A percentile compares a stretch with the other conserved stretches of the same genome.
Evolutionary conservation across 2,113 vertebrate genomes (phyloP).

Genomic region (Dipodomys merriami): DNA sequence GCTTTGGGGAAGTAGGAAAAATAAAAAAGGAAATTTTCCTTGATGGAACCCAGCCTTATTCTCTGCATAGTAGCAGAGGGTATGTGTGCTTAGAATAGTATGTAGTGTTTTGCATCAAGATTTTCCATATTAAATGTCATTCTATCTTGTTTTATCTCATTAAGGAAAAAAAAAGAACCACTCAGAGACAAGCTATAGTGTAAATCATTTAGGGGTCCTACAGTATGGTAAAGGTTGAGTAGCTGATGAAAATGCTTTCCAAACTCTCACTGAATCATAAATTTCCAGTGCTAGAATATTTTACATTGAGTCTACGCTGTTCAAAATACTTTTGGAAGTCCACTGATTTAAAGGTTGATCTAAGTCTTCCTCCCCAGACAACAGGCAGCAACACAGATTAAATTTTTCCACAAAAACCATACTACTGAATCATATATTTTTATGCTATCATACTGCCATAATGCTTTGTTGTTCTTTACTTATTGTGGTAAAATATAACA

Average conservation of each 20-base stretch:
- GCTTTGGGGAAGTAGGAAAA: not conserved
- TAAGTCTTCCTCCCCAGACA: not conserved
- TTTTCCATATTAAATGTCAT: not conserved
- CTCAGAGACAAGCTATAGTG: not conserved
- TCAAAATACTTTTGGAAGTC: conserved; percentile 41
- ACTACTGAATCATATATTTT: not conserved
- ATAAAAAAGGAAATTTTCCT: not conserved
- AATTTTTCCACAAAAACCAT: conserved; percentile 31
- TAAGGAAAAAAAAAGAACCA: not conserved
- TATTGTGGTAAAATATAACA: not conserved
- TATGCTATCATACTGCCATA: not conserved
- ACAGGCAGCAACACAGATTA: not conserved
- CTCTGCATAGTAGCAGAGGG: not conserved
- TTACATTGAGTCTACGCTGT: not conserved
- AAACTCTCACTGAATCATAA: not conserved
- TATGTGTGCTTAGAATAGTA: not conserved
- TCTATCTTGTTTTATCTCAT: not conserved
- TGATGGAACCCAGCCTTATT: not conserved
- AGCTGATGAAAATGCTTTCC: not conserved
- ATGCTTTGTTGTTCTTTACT: not conserved
- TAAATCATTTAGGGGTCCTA: not conserved
- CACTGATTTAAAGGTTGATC: not conserved
- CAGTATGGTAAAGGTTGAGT: not conserved
- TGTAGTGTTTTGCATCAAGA: not conserved
- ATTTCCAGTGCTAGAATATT: not conserved